A percentile compares a stretch with the other conserved stretches of the same genome.
These are phyloP conservation scores for Nymphalis polychloros DNA, from an alignment of 2,888 invertebrate species.

Conservation along the genomic window DNA sequence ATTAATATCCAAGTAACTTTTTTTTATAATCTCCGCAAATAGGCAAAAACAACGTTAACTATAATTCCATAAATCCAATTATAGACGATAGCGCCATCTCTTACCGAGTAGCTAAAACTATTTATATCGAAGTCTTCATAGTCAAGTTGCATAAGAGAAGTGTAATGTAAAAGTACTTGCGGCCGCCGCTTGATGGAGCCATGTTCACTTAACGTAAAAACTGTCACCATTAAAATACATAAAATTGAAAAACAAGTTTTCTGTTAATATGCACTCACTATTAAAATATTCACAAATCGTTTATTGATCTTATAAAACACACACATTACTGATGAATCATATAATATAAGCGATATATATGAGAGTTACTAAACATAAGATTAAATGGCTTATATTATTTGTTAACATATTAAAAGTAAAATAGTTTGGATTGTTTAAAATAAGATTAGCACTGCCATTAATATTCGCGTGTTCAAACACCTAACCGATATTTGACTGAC, in stretches of 20 bases:
- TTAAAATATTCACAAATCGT: constrained; percentile 11
- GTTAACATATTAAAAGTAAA: constrained; percentile 13
- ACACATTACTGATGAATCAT: constrained; percentile 16
- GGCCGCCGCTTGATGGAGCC: constrained; percentile 82
- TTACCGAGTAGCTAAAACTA: constrained; percentile 73
- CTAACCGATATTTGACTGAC: constrained; percentile 67
- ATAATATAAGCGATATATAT: not conserved
- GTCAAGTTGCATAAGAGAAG: constrained; percentile 58
- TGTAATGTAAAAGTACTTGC: constrained; percentile 72
- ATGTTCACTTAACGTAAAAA: constrained; percentile 83
- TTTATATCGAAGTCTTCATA: constrained; percentile 45
- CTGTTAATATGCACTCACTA: constrained; percentile 25
- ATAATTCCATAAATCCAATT: not conserved
- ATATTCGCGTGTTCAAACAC: constrained; percentile 29
- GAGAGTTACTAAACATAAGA: not conserved
- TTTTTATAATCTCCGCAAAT: not conserved
- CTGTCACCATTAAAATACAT: constrained; percentile 85
- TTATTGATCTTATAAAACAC: constrained; percentile 14
- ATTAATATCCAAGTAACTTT: not conserved
- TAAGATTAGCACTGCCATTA: not conserved
- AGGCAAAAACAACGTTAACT: not conserved
- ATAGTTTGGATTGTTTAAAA: constrained; percentile 7
- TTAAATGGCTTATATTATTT: constrained; percentile 4
- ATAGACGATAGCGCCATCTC: constrained; percentile 67
- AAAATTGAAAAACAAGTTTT: constrained; percentile 50